Evolutionary conservation across 2,797 vertebrate genomes (phyloP), one percentile per base, ranked within the genome.

Genomic region (Cynodonichthys magdalenae): DNA sequence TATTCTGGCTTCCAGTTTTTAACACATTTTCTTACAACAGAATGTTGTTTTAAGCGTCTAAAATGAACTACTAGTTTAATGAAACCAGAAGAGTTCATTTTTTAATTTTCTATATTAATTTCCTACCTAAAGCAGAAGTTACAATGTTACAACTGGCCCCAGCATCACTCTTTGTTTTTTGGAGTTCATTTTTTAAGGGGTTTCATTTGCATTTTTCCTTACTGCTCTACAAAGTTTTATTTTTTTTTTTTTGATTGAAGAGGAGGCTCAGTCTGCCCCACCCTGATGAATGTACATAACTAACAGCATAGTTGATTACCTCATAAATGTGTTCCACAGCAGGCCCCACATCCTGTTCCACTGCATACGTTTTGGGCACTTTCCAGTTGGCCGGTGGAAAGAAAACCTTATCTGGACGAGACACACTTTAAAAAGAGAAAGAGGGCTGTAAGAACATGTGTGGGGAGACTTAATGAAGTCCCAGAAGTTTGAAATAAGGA

Each of bases 251-350:
- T 55, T 61, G 55, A 66, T 53, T 46, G n/a, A 31, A 64, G 59
- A 57, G 51, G 50, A 64, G 71, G 36, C 31, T 51, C 51, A 53
- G 45, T 82, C 50, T 66, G 31, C 70, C 56, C 29, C 53, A 31
- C 62, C 48, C n/a, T 29, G 15, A 8, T 63, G 74, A 80, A 67
- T 63, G 52, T 71, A 53, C 57, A 53, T 53, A 75, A 74, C 53
- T 67, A 66, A 63, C 28, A 53, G 48, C 12, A 18, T 11, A 55
- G n/a, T 59, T 12, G 58, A 74, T 82, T 88, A 97, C 97, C 95
- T 96, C 95, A 53, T 96, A 97, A 69, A 97, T 92, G 45, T 97
- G 96, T 63, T 95, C 92, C 62, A 96, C 93, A 3, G 87, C 83
- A 0, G 96, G 96, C 53, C 95, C 96, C 0, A 96, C 73, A 0